These are phyloP conservation scores for Xiphias gladius DNA, from an alignment of 2,113 vertebrate species.

Conservation along the genomic window DNA sequence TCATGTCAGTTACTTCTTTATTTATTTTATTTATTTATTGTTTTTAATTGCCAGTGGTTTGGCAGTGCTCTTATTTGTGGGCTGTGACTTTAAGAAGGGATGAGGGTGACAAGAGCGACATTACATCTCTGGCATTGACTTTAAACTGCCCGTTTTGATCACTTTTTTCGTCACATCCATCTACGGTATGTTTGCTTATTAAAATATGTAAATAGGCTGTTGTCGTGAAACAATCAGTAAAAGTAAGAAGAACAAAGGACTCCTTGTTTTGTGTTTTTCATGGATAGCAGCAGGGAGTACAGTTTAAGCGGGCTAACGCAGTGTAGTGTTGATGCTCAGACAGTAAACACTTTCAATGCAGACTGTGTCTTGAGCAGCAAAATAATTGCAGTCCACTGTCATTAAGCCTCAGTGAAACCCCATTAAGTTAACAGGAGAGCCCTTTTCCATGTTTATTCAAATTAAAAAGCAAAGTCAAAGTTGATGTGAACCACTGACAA, in stretches of 20 bases:
- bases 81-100: neutral
- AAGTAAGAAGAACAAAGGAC: constrained; percentile 1
- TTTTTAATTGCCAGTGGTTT: neutral
- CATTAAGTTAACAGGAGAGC: constrained; percentile 46
- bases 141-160: neutral
- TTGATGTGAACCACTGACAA: constrained; percentile 14
- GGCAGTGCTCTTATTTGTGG: neutral
- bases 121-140: neutral
- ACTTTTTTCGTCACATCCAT: neutral
- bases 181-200: neutral
- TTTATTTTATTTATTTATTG: neutral
- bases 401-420: constrained; percentile 44
- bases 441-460: constrained; percentile 31
- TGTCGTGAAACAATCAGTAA: constrained; percentile 16
- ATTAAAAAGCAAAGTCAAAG: constrained; percentile 57
- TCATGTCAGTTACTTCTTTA: neutral
- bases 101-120: neutral
- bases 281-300: constrained; percentile 1
- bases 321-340: constrained; percentile 10
- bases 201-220: constrained; percentile 18
- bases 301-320: constrained; percentile 12
- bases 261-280: neutral
- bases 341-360: constrained; percentile 44
- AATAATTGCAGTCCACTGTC: constrained; percentile 53
- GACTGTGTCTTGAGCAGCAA: constrained; percentile 25